Percentiles rank a stretch among this genome's conserved stretches.
These are phyloP conservation scores for Sinonovacula constricta DNA, from an alignment of 1,140 invertebrate species.

Conservation along the genomic window DNA sequence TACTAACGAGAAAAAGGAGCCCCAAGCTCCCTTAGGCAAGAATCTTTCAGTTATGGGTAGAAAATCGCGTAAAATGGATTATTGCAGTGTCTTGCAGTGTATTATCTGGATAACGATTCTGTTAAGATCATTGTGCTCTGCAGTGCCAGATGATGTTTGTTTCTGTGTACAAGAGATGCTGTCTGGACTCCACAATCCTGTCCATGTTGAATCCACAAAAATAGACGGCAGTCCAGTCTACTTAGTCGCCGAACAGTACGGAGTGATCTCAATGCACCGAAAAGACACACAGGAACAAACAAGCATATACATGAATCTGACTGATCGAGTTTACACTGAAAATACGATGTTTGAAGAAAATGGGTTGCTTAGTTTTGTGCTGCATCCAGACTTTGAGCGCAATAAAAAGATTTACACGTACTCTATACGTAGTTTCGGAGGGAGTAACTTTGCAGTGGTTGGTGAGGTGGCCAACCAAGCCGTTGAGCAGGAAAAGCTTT, in stretches of 20 bases:
- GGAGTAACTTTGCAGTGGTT: slow-evolving; percentile 7
- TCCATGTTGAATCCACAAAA: slow-evolving; percentile 29
- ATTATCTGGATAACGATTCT: too few species aligned
- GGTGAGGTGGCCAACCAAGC: slow-evolving; percentile 26
- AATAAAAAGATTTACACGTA: slow-evolving; percentile 40
- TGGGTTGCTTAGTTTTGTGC: slow-evolving; percentile 33
- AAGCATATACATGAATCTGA: slow-evolving; percentile 10
- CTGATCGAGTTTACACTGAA: slow-evolving; percentile 1
- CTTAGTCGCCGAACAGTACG: slow-evolving; percentile 40
- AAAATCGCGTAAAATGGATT: too few species aligned
- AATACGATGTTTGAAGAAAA: not conserved
- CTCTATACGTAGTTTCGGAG: slow-evolving; percentile 6
- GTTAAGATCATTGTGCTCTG: too few species aligned
- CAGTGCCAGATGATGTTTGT: slow-evolving; percentile 20
- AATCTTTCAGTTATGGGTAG: too few species aligned
- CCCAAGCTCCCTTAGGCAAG: too few species aligned
- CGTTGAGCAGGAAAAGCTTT: slow-evolving; percentile 3
- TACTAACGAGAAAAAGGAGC: too few species aligned
- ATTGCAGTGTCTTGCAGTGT: too few species aligned
- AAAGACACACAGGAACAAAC: not conserved
- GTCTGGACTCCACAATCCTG: slow-evolving; percentile 27
- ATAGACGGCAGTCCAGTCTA: slow-evolving; percentile 22
- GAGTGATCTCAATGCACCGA: slow-evolving; percentile 21
- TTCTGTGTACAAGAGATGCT: slow-evolving; percentile 30
- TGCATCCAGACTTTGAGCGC: slow-evolving; percentile 35